A percentile compares a stretch with the other conserved stretches of the same genome.
Conservation (phyloP, 1,140 invertebrate genomes). For the Proales similis region DNA sequence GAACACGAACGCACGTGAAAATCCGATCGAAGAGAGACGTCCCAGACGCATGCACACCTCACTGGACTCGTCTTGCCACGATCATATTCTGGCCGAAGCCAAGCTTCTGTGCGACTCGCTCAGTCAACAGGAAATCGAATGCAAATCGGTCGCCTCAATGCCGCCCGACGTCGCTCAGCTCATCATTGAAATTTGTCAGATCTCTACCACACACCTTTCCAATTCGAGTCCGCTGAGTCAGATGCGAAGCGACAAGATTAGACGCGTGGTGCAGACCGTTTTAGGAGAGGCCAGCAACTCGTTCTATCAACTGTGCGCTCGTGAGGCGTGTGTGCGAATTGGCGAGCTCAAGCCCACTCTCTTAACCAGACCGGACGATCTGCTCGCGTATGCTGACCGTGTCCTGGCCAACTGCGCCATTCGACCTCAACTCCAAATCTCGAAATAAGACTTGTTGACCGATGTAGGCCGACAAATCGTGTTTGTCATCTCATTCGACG, state of each 20-base stretch:
- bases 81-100: slow-evolving; percentile 3
- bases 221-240: slow-evolving; percentile 3
- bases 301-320: not conserved
- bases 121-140: not conserved
- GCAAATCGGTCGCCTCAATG: not conserved
- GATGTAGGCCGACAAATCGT: too few relatives aligned
- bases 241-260: slow-evolving; percentile 14
- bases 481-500: too few relatives aligned
- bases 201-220: slow-evolving; percentile 12
- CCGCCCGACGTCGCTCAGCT: not conserved
- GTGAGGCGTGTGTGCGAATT: slow-evolving; percentile 12
- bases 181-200: slow-evolving; percentile 36
- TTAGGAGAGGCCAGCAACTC: not conserved
- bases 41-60: not conserved
- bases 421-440: too few relatives aligned
- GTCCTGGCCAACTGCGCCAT: slow-evolving; percentile 5
- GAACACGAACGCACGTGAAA: not conserved
- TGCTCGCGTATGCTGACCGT: not conserved
- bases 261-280: not conserved
- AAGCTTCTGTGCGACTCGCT: not conserved
- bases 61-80: too few relatives aligned
- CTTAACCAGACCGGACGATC: slow-evolving; percentile 15
- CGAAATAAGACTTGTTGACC: too few relatives aligned
- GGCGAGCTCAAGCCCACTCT: slow-evolving; percentile 18
- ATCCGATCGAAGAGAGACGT: not conserved